A percentile compares a stretch with the other conserved stretches of the same genome.
These are phyloP conservation scores for Lottia gigantea DNA, from an alignment of 2,888 invertebrate species.

Conservation along the genomic window DNA sequence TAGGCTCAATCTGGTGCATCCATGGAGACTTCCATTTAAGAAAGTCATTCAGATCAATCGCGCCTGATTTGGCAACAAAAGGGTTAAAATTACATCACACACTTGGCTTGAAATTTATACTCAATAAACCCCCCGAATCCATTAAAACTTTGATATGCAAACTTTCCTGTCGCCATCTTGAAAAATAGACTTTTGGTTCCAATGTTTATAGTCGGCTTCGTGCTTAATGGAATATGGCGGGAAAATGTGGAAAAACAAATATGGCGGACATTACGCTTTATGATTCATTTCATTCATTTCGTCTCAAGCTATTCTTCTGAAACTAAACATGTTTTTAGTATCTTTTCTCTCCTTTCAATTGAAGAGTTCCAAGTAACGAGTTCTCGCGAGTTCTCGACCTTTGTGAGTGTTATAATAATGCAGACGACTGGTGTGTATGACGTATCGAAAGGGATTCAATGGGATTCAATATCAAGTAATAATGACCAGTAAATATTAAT, in stretches of 20 bases:
- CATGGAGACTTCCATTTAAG: no score
- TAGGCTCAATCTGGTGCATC: no score
- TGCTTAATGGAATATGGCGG: slow-evolving; percentile 4
- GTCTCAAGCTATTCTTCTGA: background rate
- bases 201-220: background rate
- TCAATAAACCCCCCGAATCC: background rate
- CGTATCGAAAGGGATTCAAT: background rate
- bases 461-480: background rate
- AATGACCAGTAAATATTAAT: slow-evolving; percentile 3
- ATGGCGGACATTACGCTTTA: slow-evolving; percentile 10
- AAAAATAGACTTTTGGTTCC: background rate
- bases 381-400: slow-evolving; percentile 11
- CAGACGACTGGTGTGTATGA: background rate
- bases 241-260: background rate
- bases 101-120: background rate
- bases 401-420: background rate
- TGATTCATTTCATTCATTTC: background rate
- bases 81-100: no score
- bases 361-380: slow-evolving; percentile 10
- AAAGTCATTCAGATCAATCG: no score
- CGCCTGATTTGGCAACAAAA: no score
- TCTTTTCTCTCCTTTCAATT: slow-evolving; percentile 3
- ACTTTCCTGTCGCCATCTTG: slow-evolving; percentile 10
- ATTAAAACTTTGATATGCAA: background rate
- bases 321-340: slow-evolving; percentile 10